A percentile compares a stretch with the other conserved stretches of the same genome.
Conservation (phyloP, 2,797 vertebrate species). For the Tarsius wallacei region DNA sequence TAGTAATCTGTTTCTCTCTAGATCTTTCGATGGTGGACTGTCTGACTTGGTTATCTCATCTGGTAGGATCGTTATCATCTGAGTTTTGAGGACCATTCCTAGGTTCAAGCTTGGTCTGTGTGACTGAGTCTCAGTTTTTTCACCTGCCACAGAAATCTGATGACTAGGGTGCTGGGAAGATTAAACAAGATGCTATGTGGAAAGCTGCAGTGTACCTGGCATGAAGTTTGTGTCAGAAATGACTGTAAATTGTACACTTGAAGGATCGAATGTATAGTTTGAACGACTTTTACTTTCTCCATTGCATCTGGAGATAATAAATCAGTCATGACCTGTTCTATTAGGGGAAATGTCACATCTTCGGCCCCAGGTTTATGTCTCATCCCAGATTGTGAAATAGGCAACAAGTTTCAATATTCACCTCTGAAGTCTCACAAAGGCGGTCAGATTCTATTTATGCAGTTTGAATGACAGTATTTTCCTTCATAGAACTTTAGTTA, state of each 20-base stretch:
- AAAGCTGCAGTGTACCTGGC: not conserved
- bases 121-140: slow-evolving; percentile 15
- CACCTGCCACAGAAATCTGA: not conserved
- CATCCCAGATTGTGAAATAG: not conserved
- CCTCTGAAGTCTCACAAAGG: not conserved
- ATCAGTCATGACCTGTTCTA: not conserved
- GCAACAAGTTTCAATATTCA: slow-evolving; percentile 17
- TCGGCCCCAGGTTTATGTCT: not conserved
- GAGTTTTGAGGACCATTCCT: not conserved
- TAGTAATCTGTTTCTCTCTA: not conserved
- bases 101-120: not conserved
- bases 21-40: not conserved
- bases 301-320: not conserved
- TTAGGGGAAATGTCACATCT: not conserved
- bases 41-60: not conserved
- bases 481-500: slow-evolving; percentile 13
- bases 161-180: not conserved
- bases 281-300: not conserved
- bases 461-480: not conserved
- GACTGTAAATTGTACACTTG: not conserved
- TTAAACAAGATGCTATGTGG: not conserved
- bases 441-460: slow-evolving; percentile 7
- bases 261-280: not conserved
- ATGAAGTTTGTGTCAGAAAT: not conserved
- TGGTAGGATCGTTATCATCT: not conserved